These are phyloP conservation scores for Cephus rjabovi DNA, from an alignment of 2,888 invertebrate genomes.

Conservation along the genomic window DNA sequence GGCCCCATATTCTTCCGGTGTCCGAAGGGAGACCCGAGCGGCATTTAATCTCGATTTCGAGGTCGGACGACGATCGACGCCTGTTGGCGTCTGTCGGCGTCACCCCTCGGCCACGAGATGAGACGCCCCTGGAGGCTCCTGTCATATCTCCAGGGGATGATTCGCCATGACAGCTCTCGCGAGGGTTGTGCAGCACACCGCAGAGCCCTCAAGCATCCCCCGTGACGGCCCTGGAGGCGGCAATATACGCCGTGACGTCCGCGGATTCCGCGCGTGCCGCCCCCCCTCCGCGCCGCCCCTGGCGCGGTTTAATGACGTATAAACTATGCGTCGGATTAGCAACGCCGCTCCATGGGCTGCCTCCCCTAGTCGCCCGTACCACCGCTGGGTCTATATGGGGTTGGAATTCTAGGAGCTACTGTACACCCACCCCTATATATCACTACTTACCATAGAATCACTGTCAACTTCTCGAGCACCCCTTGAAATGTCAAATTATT, in stretches of 20 bases:
- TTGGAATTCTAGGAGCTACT: not conserved
- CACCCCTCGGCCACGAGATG: constrained; percentile 8
- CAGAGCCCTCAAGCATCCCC: constrained; percentile 11
- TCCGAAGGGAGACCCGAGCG: constrained; percentile 10
- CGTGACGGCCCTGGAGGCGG: constrained; percentile 40
- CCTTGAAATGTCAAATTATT: not conserved
- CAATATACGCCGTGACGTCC: constrained; percentile 62
- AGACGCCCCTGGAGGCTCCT: constrained; percentile 41
- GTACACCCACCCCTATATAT: not conserved
- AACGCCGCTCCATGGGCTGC: constrained; percentile 28
- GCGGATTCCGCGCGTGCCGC: constrained; percentile 62
- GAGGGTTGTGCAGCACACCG: constrained; percentile 36
- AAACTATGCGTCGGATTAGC: constrained; percentile 66
- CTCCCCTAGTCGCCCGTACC: not conserved
- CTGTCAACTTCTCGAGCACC: not conserved
- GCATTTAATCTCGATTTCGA: constrained; percentile 64
- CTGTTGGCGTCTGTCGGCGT: constrained; percentile 11
- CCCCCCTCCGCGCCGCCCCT: constrained; percentile 16
- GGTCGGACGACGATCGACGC: constrained; percentile 2
- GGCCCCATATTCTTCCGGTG: not conserved
- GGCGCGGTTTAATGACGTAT: constrained; percentile 65
- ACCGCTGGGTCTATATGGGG: not conserved
- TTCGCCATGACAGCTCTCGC: constrained; percentile 62
- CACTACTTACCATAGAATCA: not conserved
- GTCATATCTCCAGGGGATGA: constrained; percentile 63